These are phyloP conservation scores for Eurystomus glaucurus DNA, from an alignment of 2,797 vertebrate species.

Conservation along the genomic window DNA sequence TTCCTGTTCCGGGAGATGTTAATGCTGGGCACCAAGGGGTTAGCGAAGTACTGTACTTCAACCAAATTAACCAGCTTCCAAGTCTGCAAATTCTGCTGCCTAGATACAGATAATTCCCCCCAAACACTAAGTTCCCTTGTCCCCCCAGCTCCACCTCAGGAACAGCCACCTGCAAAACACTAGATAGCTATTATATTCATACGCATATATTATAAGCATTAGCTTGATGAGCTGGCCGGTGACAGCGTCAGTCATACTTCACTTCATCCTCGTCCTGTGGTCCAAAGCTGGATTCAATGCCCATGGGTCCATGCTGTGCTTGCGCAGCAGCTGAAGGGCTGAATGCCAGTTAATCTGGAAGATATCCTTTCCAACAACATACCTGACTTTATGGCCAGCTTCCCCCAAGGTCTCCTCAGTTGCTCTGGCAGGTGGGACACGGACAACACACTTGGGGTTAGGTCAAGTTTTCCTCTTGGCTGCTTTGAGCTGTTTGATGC, in stretches of 20 bases:
- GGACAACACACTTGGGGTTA: slow-evolving; percentile 8
- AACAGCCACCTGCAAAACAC: neutral
- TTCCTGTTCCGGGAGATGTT: neutral
- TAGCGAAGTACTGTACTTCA: neutral
- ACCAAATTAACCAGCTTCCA: neutral
- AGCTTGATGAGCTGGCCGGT: slow-evolving; percentile 44
- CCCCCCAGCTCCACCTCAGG: neutral
- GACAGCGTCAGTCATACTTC: slow-evolving; percentile 55
- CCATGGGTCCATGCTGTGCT: neutral
- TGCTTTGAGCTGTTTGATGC: slow-evolving; percentile 60
- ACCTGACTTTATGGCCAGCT: slow-evolving; percentile 71
- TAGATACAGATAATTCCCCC: neutral
- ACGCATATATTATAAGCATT: slow-evolving; percentile 29
- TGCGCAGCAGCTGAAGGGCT: slow-evolving; percentile 63
- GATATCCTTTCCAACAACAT: slow-evolving; percentile 46
- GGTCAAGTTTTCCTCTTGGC: slow-evolving; percentile 71
- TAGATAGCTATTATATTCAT: neutral
- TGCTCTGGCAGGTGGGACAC: slow-evolving; percentile 66
- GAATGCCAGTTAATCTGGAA: slow-evolving; percentile 63
- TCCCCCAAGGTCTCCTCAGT: neutral
- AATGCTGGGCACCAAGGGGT: accelerated
- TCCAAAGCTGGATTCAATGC: slow-evolving; percentile 62
- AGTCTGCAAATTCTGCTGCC: neutral
- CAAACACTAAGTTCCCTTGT: neutral
- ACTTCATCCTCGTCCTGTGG: slow-evolving; percentile 55